Evolutionary conservation across 2,113 vertebrate species (phyloP).

Genomic region (Alouatta palliata): DNA sequence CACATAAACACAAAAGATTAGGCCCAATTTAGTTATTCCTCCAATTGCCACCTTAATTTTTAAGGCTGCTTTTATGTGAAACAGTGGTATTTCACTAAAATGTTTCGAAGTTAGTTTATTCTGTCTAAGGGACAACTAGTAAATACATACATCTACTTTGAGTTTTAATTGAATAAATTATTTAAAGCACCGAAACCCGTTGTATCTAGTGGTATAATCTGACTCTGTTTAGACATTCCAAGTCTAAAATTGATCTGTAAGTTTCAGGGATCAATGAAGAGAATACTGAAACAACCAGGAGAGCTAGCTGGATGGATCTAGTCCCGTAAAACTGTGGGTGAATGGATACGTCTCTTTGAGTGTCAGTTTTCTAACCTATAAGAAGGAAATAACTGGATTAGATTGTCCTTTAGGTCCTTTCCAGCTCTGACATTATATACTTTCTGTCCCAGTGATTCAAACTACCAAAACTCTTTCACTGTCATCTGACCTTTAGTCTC

Average conservation of each 20-base stretch:
- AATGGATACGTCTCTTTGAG: neutral
- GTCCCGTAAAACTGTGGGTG: neutral
- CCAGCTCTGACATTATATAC: neutral
- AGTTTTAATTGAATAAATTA: neutral
- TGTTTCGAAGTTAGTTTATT: slow-evolving; percentile 19
- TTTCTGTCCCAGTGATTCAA: neutral
- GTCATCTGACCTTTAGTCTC: neutral
- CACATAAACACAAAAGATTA: neutral
- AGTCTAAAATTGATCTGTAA: neutral
- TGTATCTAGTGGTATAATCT: neutral
- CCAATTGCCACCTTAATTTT: neutral
- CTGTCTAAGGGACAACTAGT: neutral
- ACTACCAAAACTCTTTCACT: neutral
- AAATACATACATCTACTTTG: neutral
- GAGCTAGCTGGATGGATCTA: neutral
- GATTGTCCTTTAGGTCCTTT: neutral
- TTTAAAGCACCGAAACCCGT: neutral
- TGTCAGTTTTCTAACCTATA: neutral
- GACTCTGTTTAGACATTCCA: neutral
- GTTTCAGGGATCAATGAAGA: neutral
- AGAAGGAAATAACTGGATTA: neutral
- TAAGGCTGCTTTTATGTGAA: neutral
- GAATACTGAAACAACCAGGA: neutral
- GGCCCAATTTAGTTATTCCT: neutral
- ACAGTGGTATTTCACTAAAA: slow-evolving; percentile 18